Base-by-base conservation (phyloP, 2,797 vertebrate species). In the Nyctibius grandis region DNA sequence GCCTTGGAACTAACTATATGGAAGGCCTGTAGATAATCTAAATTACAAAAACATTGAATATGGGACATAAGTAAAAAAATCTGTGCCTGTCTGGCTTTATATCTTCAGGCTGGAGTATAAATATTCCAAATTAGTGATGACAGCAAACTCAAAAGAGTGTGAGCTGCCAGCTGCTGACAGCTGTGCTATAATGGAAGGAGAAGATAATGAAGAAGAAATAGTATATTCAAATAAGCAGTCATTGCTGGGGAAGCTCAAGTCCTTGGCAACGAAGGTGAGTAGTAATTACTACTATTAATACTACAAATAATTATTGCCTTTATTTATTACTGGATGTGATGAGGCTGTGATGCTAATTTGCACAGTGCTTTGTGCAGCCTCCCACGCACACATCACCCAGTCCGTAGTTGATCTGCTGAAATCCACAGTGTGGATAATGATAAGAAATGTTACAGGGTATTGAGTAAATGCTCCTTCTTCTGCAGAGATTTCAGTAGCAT, bases 161-260 rank as follows among this genome's bases (percentile, higher is more conserved):
- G 99, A 99, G 87, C 98, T 99, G 92, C 99, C 99, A 56, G 99
- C 98, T 88, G 98, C 99, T 65, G 99, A 99, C 98, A 99, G 99
- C 97, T 99, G 99, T 91, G 99, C 99, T 72, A 98, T 99, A 96
- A 99, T 99, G 99, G 99, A 99, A 97, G 99, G 99, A 53, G 99
- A 99, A 95, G 99, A 99, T 96, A 99, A 99, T 45, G 99, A 99
- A 88, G 99, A 99, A 65, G 99, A 99, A 86, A 97, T 99, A 50
- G 98, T 99, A 31, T 99, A 99, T 98, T 98, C 99, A 85, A 99
- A 99, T 97, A 99, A 99, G 93, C 98, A 99, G 45, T 99, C 99
- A 44, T 96, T 99, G 40, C 97, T 99, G 60, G 98, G 98, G 88
- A 99, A 99, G 96, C 98, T 99, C 79, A 99, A 99, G 97, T 99